Conservation (phyloP, 2,797 vertebrate species). For the Danio aesculapii region DNA sequence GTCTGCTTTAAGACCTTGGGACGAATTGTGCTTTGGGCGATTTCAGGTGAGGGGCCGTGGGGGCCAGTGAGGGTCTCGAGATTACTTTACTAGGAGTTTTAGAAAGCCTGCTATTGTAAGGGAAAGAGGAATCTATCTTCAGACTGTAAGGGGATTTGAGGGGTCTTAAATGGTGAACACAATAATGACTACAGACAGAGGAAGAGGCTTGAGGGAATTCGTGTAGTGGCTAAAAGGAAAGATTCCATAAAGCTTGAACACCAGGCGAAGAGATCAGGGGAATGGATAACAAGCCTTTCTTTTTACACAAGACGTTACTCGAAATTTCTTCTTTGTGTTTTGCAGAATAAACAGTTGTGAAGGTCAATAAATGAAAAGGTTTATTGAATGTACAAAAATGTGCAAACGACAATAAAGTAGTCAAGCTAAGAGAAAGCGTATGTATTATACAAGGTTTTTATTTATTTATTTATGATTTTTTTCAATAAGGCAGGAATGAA, state of each 20-base stretch:
- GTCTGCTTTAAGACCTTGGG: background rate
- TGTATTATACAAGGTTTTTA: no score
- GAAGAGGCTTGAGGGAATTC: slow-evolving; percentile 45
- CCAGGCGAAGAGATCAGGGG: background rate
- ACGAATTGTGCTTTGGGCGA: background rate
- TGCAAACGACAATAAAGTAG: background rate
- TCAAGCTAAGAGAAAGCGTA: background rate
- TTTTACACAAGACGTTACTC: background rate
- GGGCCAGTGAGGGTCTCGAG: background rate
- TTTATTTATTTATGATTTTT: no score
- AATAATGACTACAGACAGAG: slow-evolving; percentile 51
- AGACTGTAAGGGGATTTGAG: slow-evolving; percentile 33
- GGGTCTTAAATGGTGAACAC: slow-evolving; percentile 49
- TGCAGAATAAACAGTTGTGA: background rate
- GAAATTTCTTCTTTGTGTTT: background rate
- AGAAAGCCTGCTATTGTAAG: slow-evolving; percentile 25
- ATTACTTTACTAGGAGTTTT: slow-evolving; percentile 6
- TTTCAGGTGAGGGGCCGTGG: background rate
- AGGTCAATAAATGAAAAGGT: background rate
- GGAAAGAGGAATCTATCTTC: slow-evolving; percentile 20
- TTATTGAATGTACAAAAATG: background rate
- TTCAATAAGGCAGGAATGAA: no score
- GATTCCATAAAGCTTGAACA: slow-evolving; percentile 2
- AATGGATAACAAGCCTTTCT: slow-evolving; percentile 3
- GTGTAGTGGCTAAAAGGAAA: slow-evolving; percentile 29